These are phyloP conservation scores for Allobates femoralis DNA, from an alignment of 2,797 vertebrate species.

Conservation along the genomic window DNA sequence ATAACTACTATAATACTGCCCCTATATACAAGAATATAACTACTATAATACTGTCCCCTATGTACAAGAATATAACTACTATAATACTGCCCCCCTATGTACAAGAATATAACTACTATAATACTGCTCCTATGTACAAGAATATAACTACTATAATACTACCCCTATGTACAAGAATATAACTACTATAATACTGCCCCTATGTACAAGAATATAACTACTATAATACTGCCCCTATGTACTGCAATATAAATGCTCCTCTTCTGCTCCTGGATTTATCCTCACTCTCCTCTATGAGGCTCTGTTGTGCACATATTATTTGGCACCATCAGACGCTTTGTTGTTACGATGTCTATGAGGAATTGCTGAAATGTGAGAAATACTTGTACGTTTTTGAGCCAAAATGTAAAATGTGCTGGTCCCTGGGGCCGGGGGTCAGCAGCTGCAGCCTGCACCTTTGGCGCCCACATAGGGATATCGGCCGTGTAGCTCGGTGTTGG, in stretches of 20 bases:
- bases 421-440: background rate
- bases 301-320: background rate
- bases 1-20: background rate
- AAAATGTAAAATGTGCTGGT: constrained; percentile 38
- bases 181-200: constrained; percentile 9
- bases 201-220: constrained; percentile 2
- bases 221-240: background rate
- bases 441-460: constrained; percentile 22
- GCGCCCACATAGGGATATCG: background rate
- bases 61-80: constrained; percentile 8
- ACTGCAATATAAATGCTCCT: background rate
- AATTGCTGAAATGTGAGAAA: background rate
- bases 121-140: too few relatives aligned
- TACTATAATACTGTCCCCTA: constrained; percentile 3
- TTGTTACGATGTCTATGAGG: background rate
- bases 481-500: background rate
- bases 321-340: background rate
- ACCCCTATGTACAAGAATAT: constrained; percentile 1
- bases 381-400: constrained; percentile 1
- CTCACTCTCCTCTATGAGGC: background rate
- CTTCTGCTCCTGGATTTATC: background rate
- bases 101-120: constrained; percentile 8
- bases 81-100: constrained; percentile 9
- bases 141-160: constrained; percentile 12
- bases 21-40: constrained; percentile 11